phyloP scores from a whole-genome alignment of 2,888 invertebrate species.

The Chaetoderma sp. region DNA sequence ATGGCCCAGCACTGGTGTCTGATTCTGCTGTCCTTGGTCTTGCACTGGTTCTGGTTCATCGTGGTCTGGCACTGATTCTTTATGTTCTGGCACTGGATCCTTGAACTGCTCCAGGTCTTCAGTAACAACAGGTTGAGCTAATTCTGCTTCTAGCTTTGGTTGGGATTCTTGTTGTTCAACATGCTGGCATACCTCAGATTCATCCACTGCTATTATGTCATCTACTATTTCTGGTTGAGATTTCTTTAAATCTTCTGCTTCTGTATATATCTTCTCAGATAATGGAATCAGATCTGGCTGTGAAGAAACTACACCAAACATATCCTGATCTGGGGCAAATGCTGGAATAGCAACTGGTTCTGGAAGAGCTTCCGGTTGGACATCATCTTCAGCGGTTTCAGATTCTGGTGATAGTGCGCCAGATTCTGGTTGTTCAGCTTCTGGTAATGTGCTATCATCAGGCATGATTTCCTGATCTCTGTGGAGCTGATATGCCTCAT shows the following conservation, averaged over 20 bases:
- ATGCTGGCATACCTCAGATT: not conserved
- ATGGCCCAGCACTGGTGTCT: constrained; percentile 4
- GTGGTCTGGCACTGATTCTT: constrained; percentile 9
- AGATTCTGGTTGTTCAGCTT: constrained; percentile 21
- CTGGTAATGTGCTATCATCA: constrained; percentile 25
- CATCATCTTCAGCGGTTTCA: constrained; percentile 39
- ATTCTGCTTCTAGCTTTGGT: constrained; percentile 14
- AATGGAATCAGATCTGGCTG: constrained; percentile 30
- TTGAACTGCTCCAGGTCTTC: constrained; percentile 32
- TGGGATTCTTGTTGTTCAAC: not conserved
- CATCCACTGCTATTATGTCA: not conserved
- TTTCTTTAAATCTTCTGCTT: constrained; percentile 5
- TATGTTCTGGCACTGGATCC: constrained; percentile 30
- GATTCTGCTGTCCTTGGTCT: not conserved
- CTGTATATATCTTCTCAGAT: constrained; percentile 4
- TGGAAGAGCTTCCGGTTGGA: constrained; percentile 55
- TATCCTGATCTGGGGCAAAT: constrained; percentile 45
- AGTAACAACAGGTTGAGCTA: not conserved
- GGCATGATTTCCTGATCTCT: not conserved
- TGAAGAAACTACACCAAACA: constrained; percentile 16
- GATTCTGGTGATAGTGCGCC: not conserved
- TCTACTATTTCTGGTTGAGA: not conserved
- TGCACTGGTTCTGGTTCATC: not conserved
- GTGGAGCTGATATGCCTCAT: constrained; percentile 10
- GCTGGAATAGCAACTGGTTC: constrained; percentile 51